phyloP scores from a whole-genome alignment of 2,113 vertebrate genomes.

The Catharus fuscescens region DNA sequence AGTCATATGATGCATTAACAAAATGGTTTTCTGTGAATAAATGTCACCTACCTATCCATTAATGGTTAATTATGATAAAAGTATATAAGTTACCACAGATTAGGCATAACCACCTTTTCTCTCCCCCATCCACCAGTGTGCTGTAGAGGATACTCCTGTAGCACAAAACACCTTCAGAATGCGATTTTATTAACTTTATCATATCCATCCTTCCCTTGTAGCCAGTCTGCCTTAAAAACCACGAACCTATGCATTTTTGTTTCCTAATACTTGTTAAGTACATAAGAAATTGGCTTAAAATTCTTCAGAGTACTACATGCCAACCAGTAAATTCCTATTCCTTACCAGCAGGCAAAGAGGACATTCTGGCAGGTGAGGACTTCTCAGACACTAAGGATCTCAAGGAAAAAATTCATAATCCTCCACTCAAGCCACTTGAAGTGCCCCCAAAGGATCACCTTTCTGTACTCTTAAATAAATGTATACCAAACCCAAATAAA shows the following conservation, averaged over 20 bases:
- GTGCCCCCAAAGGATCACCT: not conserved
- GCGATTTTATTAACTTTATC: not conserved
- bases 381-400: not conserved
- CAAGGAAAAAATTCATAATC: not conserved
- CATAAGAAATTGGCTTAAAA: not conserved
- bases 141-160: not conserved
- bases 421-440: not conserved
- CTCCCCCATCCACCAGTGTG: not conserved
- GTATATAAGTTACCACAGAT: not conserved
- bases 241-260: not conserved
- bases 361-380: not conserved
- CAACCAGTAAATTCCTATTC: not conserved
- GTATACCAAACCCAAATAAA: not conserved
- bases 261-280: not conserved
- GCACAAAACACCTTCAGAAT: not conserved
- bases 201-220: not conserved
- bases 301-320: not conserved
- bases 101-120: not conserved
- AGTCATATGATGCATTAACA: not conserved
- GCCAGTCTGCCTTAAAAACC: not conserved
- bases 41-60: not conserved
- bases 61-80: not conserved
- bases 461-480: not conserved
- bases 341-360: not conserved
- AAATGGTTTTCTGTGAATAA: not conserved